Conservation (phyloP, 2,113 vertebrate species). For the Mastomys coucha region DNA sequence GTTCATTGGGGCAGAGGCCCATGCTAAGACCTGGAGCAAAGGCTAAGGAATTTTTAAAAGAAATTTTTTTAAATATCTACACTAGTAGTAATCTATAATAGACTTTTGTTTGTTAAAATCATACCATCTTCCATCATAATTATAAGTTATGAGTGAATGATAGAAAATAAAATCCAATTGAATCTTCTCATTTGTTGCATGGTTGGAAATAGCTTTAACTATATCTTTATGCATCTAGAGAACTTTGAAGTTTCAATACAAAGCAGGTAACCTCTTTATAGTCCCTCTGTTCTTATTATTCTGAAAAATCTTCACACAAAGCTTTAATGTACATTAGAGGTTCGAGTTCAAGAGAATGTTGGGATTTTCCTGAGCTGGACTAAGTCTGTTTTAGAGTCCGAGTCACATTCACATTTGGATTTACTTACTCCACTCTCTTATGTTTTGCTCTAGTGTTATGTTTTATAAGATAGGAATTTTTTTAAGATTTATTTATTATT, state of each 20-base stretch:
- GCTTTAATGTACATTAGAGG: not conserved
- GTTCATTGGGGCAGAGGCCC: not conserved
- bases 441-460: not conserved
- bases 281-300: not conserved
- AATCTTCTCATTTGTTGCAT: conserved; percentile 52
- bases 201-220: conserved; percentile 35
- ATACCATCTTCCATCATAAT: conserved; percentile 22
- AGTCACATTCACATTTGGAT: not conserved
- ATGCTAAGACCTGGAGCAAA: not conserved
- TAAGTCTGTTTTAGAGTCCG: conserved; percentile 23
- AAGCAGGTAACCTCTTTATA: conserved; percentile 12
- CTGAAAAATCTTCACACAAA: conserved; percentile 36
- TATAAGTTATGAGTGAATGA: not conserved
- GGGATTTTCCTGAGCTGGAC: conserved; percentile 1
- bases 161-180: conserved; percentile 29
- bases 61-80: not conserved
- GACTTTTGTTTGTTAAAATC: conserved; percentile 33
- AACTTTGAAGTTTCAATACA: conserved; percentile 29
- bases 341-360: conserved; percentile 24
- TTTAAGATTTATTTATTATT: no score
- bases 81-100: not conserved
- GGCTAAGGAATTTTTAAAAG: not conserved
- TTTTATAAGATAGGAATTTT: not conserved
- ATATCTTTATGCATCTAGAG: not conserved
- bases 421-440: not conserved